Evolutionary conservation across 2,888 invertebrate genomes (phyloP).

Genomic region (Plagodis dolabraria): DNA sequence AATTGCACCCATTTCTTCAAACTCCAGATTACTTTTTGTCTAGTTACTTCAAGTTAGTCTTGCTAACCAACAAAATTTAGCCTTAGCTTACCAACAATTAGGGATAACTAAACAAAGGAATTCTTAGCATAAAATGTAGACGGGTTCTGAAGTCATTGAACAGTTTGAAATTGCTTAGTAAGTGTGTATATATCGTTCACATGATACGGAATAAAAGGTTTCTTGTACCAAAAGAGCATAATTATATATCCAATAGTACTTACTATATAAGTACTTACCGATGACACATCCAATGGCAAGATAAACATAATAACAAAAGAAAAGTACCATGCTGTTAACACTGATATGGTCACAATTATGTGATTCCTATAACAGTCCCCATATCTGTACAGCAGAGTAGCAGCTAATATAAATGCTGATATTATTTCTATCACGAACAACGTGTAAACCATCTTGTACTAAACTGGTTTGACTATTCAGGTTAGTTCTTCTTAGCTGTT

Average conservation of each 20-base stretch:
- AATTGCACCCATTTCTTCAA: too few relatives aligned
- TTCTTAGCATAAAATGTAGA: too few relatives aligned
- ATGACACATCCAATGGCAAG: conserved; percentile 98
- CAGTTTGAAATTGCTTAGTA: too few relatives aligned
- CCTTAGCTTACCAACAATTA: too few relatives aligned
- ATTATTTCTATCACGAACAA: conserved; percentile 93
- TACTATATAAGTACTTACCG: conserved; percentile 90
- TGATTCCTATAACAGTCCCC: conserved; percentile 98
- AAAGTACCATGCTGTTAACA: conserved; percentile 99
- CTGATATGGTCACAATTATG: conserved; percentile 95
- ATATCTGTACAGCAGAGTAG: conserved; percentile 94
- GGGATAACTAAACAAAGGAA: too few relatives aligned
- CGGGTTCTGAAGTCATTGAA: too few relatives aligned
- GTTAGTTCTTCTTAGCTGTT: conserved; percentile 53
- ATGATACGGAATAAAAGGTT: too few relatives aligned
- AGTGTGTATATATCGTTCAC: too few relatives aligned
- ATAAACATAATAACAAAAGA: conserved; percentile 99
- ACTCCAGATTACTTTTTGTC: too few relatives aligned
- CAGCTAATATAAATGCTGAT: conserved; percentile 86
- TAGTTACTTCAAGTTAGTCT: too few relatives aligned
- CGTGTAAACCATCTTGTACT: conserved; percentile 87
- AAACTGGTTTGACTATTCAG: conserved; percentile 26
- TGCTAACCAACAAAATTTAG: too few relatives aligned
- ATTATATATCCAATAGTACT: too few relatives aligned
- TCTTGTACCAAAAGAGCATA: background rate